Percentiles rank a stretch among this genome's conserved stretches.
phyloP scores from a whole-genome alignment of 2,797 vertebrate genomes.

The Bucorvus abyssinicus region DNA sequence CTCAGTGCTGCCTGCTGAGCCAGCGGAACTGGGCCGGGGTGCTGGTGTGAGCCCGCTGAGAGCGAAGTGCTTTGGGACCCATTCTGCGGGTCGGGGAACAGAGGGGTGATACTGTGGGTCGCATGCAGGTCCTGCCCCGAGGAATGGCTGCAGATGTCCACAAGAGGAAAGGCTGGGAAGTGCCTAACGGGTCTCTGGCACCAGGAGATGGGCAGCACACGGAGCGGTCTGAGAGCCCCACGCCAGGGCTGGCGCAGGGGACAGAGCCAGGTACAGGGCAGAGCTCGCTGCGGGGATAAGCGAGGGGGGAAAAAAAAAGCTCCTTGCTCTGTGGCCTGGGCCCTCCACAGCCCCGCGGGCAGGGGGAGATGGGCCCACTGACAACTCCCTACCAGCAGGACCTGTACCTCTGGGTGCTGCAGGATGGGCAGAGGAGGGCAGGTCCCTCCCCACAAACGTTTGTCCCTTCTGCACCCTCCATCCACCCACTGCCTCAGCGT shows the following conservation, averaged over 20 bases:
- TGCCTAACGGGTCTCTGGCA: slow-evolving; percentile 75
- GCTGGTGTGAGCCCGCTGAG: rapidly evolving
- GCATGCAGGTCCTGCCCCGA: slow-evolving; percentile 35
- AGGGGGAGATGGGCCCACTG: not conserved
- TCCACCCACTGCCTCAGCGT: rapidly evolving
- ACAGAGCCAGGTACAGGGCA: slow-evolving; percentile 87
- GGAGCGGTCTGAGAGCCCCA: slow-evolving; percentile 89
- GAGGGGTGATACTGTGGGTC: not conserved
- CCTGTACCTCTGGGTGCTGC: rapidly evolving
- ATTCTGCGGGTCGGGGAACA: not conserved
- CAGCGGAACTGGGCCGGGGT: not conserved
- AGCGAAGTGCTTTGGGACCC: not conserved
- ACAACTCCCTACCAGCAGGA: not conserved
- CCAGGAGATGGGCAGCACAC: slow-evolving; percentile 78
- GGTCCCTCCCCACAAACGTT: not conserved
- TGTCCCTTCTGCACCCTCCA: not conserved
- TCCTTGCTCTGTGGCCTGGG: rapidly evolving
- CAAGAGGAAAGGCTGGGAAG: slow-evolving; percentile 78
- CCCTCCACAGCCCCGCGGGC: not conserved
- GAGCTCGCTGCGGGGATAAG: rapidly evolving
- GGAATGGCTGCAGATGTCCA: slow-evolving; percentile 85
- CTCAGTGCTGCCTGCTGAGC: not conserved
- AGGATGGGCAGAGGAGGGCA: not conserved
- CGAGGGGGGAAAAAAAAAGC: not conserved
- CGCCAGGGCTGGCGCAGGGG: slow-evolving; percentile 89